Percentiles rank a stretch among this genome's conserved stretches.
Conservation (phyloP, 2,797 vertebrate species). For the Hephaestus fuliginosus region DNA sequence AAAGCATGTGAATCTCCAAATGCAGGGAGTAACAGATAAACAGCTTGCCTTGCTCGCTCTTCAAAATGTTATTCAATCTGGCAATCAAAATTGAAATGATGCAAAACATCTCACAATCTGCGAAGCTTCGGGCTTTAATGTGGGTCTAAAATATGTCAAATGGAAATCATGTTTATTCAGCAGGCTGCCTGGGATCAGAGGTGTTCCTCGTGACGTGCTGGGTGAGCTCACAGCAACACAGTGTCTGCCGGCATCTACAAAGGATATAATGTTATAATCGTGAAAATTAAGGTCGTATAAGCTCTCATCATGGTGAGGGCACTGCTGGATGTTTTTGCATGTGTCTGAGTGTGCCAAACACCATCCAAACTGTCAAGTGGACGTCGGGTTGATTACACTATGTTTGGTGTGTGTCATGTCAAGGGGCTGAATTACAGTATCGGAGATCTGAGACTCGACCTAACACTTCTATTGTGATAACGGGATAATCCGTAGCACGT, state of each 20-base stretch:
- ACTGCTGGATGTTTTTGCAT: neutral
- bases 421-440: constrained; percentile 12
- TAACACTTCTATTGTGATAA: constrained; percentile 26
- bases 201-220: neutral
- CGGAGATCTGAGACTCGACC: constrained; percentile 3
- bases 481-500: constrained; percentile 30
- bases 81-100: constrained; percentile 3
- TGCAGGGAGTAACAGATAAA: neutral
- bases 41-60: neutral
- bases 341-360: neutral
- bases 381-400: constrained; percentile 4
- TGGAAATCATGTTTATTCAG: constrained; percentile 37
- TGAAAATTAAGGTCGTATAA: neutral
- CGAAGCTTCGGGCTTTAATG: constrained; percentile 11
- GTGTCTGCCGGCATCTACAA: neutral
- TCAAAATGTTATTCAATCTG: constrained; percentile 13
- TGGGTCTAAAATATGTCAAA: neutral
- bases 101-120: constrained; percentile 14
- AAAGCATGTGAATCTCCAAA: constrained; percentile 25
- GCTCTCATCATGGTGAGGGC: neutral
- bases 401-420: constrained; percentile 4
- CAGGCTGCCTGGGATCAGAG: constrained; percentile 5
- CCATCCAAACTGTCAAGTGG: neutral
- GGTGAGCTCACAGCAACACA: neutral
- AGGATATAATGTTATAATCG: neutral